Evolutionary conservation across 1,140 invertebrate species (phyloP), one percentile per base, ranked within the genome.

Genomic region (Heliconius hermathena): DNA sequence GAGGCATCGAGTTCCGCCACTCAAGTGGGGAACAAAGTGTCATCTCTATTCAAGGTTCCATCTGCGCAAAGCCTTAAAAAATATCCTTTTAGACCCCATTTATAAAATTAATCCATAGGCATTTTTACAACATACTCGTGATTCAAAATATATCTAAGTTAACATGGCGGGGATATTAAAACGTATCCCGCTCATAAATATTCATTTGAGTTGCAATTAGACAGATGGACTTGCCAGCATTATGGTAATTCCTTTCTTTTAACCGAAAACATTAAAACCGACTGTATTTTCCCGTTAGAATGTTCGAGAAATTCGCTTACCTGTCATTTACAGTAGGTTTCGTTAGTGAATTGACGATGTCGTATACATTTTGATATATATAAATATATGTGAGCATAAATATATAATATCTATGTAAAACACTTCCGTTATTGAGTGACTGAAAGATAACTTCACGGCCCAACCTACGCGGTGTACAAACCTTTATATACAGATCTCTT

Each of bases 201-300:
- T 81, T 81, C 60, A 81, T 78, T 77, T 57, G 74, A 71, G 75
- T 74, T 78, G 80, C 76, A 81, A 81, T 81, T 81, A 81, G 66
- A 74, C 46, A 74, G 76, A 81, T 81, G 80, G 80, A 81, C 75
- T 66, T 66, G 60, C 60, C 60, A 74, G 73, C 46, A 60, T 66
- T 81, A 81, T 81, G 80, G 54, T 81, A 81, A 81, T 81, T 71
- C 52, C 49, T 66, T 71, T 71, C 54, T 76, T 81, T 78, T 78
- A 38, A 57, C 54, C 71, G 60, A 81, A 81, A 46, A 80, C 60
- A 66, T 80, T 66, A 38, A 76, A 73, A 46, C 60, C 60, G 60
- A 5, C 60, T 29, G 60, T 18, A 29, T 66, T 49, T 73, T 29
- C 41, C 36, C 8, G 38, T 29, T n/a, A 49, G 22, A 20, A 2